Evolutionary conservation across 1,140 invertebrate species (phyloP).

Genomic region (Diplogasteroides magnus): DNA sequence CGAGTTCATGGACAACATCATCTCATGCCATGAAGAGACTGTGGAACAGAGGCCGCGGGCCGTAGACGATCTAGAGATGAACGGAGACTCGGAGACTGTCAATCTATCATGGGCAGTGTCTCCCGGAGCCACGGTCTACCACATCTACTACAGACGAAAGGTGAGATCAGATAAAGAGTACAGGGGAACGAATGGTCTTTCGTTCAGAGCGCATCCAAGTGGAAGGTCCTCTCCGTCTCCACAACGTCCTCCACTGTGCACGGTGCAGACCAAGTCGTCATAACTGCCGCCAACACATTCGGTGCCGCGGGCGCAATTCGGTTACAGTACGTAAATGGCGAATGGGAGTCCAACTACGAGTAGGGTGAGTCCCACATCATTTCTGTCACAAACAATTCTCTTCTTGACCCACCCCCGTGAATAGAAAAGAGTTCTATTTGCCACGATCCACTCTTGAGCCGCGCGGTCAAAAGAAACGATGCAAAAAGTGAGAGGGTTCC

Average conservation of each 20-base stretch:
- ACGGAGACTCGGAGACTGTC: not conserved
- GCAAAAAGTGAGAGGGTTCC: not conserved
- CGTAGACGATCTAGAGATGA: conserved; percentile 2
- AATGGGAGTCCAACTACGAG: conserved; percentile 10
- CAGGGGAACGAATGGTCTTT: no score
- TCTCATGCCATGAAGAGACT: conserved; percentile 8
- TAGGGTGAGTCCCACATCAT: not conserved
- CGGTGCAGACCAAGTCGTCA: not conserved
- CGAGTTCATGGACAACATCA: not conserved
- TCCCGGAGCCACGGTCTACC: conserved; percentile 1
- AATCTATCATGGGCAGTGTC: conserved; percentile 9
- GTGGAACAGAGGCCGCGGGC: not conserved
- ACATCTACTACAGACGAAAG: not conserved
- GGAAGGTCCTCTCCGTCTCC: not conserved
- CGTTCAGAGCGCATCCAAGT: no score
- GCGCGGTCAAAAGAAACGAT: not conserved
- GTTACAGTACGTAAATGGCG: not conserved
- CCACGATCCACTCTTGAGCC: not conserved
- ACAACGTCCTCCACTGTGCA: conserved; percentile 9
- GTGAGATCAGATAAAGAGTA: not conserved
- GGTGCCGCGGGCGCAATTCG: conserved; percentile 6
- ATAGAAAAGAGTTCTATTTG: not conserved
- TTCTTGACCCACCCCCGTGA: not conserved
- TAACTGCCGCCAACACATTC: conserved; percentile 19
- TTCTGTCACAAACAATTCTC: not conserved